Base-by-base conservation (phyloP, 2,888 invertebrate genomes). In the Hipparchia semele region DNA sequence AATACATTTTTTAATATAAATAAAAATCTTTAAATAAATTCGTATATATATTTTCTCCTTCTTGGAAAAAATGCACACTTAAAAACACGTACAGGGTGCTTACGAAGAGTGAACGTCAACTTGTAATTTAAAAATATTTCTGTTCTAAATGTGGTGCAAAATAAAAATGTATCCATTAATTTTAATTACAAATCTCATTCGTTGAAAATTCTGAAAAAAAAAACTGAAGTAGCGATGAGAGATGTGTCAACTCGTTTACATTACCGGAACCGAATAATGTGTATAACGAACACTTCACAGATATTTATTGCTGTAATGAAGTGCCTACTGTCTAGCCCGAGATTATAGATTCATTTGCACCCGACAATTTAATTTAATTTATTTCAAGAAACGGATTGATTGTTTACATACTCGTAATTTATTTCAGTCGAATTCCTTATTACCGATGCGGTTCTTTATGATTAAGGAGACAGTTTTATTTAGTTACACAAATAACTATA, bases 241-340 rank as follows among this genome's bases (percentile, higher is more conserved):
- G 74, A 71, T 73, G 72, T 76, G 77, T 75, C 76, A 75, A 68
- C 76, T 74, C 71, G 72, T 73, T 77, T 77, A 77, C 75, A 77
- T 75, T 7, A 49, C 49, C 62, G 71, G 69, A 60, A 70, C 71
- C 72, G 73, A 60, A 73, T 71, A 73, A 70, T 75, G 54, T 73
- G 68, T 60, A 67, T 76, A 75, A 76, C 72, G 72, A 77, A 76
- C 76, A 74, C 76, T 76, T 73, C 71, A 62, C 51, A 62, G 66
- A 71, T 67, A 70, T 77, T 76, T 76, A 76, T 76, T 71, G 66
- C 73, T 74, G 73, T 71, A 75, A 73, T 71, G 67, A 71, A 72
- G 65, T 64, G 49, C 65, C 68, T 61, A 49, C 54, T 56, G 49
- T 54, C 62, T 62, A 49, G 13, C 54, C 12, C 62, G 60, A 67